Percentiles rank a stretch among this genome's conserved stretches.
Conservation (phyloP, 2,113 vertebrate genomes). For the Azemiops feae region DNA sequence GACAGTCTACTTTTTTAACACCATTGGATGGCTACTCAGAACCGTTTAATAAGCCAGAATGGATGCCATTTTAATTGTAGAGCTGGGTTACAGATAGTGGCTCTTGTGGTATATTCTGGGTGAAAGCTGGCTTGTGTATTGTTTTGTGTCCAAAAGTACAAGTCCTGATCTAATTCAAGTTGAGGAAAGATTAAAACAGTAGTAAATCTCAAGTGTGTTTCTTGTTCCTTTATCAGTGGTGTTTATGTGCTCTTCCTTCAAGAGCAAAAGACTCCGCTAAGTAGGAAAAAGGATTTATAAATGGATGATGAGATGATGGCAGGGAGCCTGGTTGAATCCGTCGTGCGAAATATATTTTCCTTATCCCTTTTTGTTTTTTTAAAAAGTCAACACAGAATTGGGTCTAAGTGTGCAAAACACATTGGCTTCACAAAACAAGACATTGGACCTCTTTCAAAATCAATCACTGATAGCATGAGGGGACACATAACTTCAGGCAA, state of each 20-base stretch:
- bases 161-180: not conserved
- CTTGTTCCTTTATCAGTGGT: not conserved
- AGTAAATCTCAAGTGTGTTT: not conserved
- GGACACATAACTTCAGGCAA: not conserved
- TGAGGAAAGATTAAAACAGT: not conserved
- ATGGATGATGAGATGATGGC: not conserved
- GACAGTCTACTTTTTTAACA: not conserved
- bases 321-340: not conserved
- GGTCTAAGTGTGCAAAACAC: not conserved
- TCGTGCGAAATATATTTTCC: not conserved
- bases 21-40: not conserved
- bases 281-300: not conserved
- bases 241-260: not conserved
- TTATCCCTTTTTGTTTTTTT: not conserved
- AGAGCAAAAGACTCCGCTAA: not conserved
- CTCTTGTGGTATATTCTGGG: not conserved
- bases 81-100: not conserved
- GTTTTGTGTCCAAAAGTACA: not conserved
- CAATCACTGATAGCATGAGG: not conserved
- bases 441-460: constrained; percentile 11
- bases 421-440: not conserved
- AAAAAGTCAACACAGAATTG: constrained; percentile 1
- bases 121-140: not conserved
- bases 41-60: not conserved
- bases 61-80: not conserved